phyloP scores from a whole-genome alignment of 2,113 vertebrate genomes.

The Marmota flaviventris region DNA sequence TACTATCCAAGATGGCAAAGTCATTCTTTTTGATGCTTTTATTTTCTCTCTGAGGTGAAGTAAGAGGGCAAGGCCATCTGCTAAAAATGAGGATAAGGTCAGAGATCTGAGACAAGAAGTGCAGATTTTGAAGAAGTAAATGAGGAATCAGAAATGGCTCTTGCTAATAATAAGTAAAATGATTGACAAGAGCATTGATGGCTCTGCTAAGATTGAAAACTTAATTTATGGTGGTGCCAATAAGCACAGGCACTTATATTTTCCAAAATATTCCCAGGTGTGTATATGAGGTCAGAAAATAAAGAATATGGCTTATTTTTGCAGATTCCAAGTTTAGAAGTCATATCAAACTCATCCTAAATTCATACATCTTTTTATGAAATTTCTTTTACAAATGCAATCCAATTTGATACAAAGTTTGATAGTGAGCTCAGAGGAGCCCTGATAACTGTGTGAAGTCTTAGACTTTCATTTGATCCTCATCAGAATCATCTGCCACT shows the following conservation, averaged over 20 bases:
- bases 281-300: not conserved
- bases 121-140: slow-evolving; percentile 51
- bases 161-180: slow-evolving; percentile 31
- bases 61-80: not conserved
- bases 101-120: not conserved
- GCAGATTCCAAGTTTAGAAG: not conserved
- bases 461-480: not conserved
- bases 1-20: not conserved
- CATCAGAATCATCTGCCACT: not conserved
- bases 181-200: not conserved
- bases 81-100: slow-evolving; percentile 21
- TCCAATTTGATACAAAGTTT: not conserved
- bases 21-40: not conserved
- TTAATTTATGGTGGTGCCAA: not conserved
- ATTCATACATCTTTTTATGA: not conserved
- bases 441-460: not conserved
- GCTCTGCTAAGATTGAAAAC: not conserved
- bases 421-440: not conserved
- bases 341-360: not conserved
- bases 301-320: not conserved
- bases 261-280: not conserved
- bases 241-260: not conserved
- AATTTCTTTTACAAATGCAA: not conserved
- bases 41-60: not conserved
- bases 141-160: not conserved